phyloP scores from a whole-genome alignment of 2,113 vertebrate genomes.

The Otus sunia region DNA sequence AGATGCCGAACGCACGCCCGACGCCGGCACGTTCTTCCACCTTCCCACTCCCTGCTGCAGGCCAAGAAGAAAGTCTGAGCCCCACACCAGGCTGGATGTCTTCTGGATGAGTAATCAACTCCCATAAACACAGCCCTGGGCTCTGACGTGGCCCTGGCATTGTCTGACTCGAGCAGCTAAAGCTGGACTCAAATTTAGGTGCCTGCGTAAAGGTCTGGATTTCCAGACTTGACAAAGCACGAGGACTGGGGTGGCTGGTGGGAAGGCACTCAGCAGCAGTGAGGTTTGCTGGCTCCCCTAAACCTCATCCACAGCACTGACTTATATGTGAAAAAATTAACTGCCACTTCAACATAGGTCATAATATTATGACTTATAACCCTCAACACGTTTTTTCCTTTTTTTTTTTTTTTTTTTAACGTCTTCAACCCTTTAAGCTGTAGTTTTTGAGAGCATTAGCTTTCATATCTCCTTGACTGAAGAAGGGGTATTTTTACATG shows the following conservation, averaged over 20 bases:
- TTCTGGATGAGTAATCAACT: not conserved
- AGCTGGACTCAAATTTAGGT: not conserved
- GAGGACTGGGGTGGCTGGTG: fast-evolving
- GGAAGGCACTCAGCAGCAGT: not conserved
- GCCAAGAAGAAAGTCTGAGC: not conserved
- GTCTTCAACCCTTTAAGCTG: not conserved
- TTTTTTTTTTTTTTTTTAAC: no score
- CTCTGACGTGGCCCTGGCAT: fast-evolving
- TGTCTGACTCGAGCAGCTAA: fast-evolving
- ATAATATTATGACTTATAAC: slow-evolving; percentile 8
- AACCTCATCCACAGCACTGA: not conserved
- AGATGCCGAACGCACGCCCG: not conserved
- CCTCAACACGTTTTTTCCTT: not conserved
- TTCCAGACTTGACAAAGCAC: fast-evolving
- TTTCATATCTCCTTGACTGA: not conserved
- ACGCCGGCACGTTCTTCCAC: fast-evolving
- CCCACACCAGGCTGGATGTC: not conserved
- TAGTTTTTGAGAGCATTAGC: not conserved
- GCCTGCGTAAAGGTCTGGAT: fast-evolving
- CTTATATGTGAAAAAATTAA: fast-evolving
- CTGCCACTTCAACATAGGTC: not conserved
- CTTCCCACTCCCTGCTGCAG: not conserved
- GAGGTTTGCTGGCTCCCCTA: not conserved
- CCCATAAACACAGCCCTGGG: not conserved
- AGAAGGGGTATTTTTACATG: slow-evolving; percentile 12